These are phyloP conservation scores for Leptopilina boulardi DNA, from an alignment of 1,140 invertebrate species.

Conservation along the genomic window DNA sequence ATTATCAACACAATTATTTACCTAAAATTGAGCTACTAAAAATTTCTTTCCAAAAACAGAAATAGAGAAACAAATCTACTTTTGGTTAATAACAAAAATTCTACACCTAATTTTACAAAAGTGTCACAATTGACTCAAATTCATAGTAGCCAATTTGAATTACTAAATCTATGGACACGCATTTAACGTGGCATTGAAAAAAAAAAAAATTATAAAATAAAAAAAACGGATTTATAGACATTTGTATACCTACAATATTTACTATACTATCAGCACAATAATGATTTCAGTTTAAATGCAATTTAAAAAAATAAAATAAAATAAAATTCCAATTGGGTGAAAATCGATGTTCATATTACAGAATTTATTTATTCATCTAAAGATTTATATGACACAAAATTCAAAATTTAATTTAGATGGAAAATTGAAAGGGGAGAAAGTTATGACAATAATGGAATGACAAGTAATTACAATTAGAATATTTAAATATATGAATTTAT, in stretches of 20 bases:
- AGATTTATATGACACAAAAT: too few relatives aligned
- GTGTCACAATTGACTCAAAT: not conserved
- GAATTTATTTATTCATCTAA: too few relatives aligned
- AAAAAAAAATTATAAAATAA: not conserved
- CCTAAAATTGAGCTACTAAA: not conserved
- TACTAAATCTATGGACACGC: not conserved
- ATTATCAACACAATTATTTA: not conserved
- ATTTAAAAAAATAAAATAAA: too few relatives aligned
- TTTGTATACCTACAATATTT: slow-evolving; percentile 7
- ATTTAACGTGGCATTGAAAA: not conserved
- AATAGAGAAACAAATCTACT: not conserved
- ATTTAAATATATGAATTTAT: too few relatives aligned
- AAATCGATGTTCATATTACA: too few relatives aligned
- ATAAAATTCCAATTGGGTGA: too few relatives aligned
- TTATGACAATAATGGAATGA: too few relatives aligned
- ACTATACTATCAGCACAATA: not conserved
- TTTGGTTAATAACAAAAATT: not conserved
- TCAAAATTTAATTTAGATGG: too few relatives aligned
- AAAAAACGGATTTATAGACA: not conserved
- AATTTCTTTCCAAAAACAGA: not conserved
- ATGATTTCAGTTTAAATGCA: not conserved
- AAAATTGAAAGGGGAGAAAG: too few relatives aligned
- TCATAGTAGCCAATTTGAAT: not conserved
- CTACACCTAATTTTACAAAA: not conserved
- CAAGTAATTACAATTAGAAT: too few relatives aligned